phyloP scores from a whole-genome alignment of 2,113 vertebrate genomes.

The Vireo altiloquus region DNA sequence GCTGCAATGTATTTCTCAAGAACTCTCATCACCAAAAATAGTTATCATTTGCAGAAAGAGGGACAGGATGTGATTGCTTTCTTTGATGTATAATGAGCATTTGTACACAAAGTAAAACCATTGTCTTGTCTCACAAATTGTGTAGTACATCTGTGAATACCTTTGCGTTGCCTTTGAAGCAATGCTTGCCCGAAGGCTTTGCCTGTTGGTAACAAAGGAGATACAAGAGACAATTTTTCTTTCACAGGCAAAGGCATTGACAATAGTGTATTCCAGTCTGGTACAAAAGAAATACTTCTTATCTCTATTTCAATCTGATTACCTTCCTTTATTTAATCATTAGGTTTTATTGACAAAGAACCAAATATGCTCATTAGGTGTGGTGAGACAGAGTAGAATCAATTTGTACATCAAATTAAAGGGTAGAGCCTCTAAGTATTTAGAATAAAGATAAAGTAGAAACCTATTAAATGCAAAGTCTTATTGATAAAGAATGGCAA shows the following conservation, averaged over 20 bases:
- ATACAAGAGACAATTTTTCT: neutral
- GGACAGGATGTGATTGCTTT: neutral
- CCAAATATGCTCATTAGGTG: slow-evolving; percentile 22
- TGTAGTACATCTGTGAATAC: neutral
- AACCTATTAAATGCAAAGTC: neutral
- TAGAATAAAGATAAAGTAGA: slow-evolving; percentile 14
- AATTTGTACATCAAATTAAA: slow-evolving; percentile 56
- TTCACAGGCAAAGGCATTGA: neutral
- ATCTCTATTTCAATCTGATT: slow-evolving; percentile 63
- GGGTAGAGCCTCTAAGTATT: slow-evolving; percentile 19
- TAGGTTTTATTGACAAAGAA: slow-evolving; percentile 58
- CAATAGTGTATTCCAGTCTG: slow-evolving; percentile 13
- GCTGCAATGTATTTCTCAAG: neutral
- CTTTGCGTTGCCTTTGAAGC: slow-evolving; percentile 14
- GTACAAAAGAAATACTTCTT: slow-evolving; percentile 39
- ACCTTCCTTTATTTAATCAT: slow-evolving; percentile 58
- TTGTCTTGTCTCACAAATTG: neutral
- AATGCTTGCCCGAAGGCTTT: slow-evolving; percentile 16
- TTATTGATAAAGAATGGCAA: neutral
- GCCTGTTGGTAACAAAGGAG: neutral
- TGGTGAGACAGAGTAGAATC: slow-evolving; percentile 13
- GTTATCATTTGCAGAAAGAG: neutral
- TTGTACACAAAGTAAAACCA: neutral
- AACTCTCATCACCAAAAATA: neutral
- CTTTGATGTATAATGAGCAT: neutral